Conservation (phyloP, 2,113 vertebrate genomes). For the Tyto alba region DNA sequence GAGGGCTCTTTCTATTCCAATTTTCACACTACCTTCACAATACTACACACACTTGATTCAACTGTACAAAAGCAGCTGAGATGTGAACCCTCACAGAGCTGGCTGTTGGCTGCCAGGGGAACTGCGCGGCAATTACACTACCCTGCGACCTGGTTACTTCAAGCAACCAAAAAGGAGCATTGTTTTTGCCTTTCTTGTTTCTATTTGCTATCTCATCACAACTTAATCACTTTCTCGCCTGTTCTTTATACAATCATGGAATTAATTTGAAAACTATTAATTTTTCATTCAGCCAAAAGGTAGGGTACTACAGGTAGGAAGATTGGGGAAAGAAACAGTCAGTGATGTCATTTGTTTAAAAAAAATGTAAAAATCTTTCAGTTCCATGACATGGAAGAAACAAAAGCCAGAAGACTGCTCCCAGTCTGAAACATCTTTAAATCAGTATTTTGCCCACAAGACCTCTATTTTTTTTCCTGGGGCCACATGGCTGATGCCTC, state of each 20-base stretch:
- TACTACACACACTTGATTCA: neutral
- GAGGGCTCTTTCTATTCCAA: neutral
- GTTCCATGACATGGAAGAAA: neutral
- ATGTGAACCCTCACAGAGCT: neutral
- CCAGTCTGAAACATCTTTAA: neutral
- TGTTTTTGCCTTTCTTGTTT: neutral
- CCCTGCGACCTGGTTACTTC: neutral
- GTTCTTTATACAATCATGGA: neutral
- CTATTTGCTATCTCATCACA: neutral
- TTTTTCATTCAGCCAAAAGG: neutral
- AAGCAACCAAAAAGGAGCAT: neutral
- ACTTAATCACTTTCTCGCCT: neutral
- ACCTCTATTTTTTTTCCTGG: neutral
- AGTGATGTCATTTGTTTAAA: neutral
- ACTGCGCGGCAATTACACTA: fast-evolving
- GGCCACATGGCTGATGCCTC: neutral
- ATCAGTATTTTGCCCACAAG: neutral
- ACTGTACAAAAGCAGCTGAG: neutral
- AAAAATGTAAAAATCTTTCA: neutral
- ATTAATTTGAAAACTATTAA: neutral
- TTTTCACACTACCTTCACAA: neutral
- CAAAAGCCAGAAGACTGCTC: neutral
- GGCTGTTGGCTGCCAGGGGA: neutral
- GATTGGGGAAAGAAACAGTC: neutral
- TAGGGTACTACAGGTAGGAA: neutral